Conservation (phyloP, 2,113 vertebrate species). For the Balaeniceps rex region DNA sequence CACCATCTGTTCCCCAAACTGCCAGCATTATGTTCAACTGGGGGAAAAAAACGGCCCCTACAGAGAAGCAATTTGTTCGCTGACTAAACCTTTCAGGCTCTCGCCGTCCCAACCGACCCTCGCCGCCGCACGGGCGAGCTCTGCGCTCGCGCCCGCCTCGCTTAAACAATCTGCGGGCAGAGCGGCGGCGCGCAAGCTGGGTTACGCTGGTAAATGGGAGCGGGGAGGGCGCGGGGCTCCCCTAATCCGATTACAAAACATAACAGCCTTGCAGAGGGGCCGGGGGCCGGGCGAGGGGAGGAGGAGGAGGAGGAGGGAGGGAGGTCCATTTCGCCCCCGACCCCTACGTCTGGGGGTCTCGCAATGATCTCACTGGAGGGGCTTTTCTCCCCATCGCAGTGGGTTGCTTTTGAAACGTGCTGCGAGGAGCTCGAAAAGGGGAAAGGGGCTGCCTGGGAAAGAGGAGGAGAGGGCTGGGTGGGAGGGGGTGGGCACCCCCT, state of each 20-base stretch:
- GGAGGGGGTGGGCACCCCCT: not conserved
- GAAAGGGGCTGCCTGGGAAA: conserved; percentile 18
- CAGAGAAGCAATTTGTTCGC: conserved; percentile 70
- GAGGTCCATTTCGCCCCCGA: conserved; percentile 25
- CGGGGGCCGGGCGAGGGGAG: not conserved
- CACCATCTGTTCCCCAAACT: conserved; percentile 67
- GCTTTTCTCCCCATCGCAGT: conserved; percentile 11
- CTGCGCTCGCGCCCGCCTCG: not conserved
- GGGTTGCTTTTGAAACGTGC: conserved; percentile 30
- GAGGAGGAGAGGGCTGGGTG: not conserved
- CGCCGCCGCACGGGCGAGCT: not conserved
- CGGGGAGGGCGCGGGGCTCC: not conserved
- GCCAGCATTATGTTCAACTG: conserved; percentile 61
- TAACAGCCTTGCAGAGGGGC: conserved; percentile 15
- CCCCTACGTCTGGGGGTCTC: not conserved
- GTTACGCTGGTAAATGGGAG: not conserved
- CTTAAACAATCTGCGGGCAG: not conserved
- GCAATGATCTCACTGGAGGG: conserved; percentile 39
- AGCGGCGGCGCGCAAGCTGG: not conserved
- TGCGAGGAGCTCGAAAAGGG: not conserved
- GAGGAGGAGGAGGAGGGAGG: not conserved
- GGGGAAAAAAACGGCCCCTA: conserved; percentile 66
- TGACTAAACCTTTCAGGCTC: conserved; percentile 63
- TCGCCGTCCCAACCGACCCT: not conserved
- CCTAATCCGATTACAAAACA: conserved; percentile 54